Evolutionary conservation across 1,140 invertebrate species (phyloP).

Genomic region (Conopomorpha cramerella): DNA sequence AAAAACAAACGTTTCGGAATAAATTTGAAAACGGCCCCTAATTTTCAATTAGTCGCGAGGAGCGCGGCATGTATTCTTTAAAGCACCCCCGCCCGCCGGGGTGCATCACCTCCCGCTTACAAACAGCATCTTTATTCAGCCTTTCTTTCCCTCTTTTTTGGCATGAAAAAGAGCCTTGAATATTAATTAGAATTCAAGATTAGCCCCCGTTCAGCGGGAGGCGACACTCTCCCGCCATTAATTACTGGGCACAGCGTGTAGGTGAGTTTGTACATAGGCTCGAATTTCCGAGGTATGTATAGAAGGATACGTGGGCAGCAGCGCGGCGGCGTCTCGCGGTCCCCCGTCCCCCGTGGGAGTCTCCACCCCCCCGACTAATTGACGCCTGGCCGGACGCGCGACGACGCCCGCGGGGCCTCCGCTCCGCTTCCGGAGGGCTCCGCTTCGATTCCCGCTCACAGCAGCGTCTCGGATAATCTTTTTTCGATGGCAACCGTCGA

Average conservation of each 20-base stretch:
- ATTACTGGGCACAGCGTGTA: slow-evolving; percentile 45
- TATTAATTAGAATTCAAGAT: slow-evolving; percentile 34
- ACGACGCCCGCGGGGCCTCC: slow-evolving; percentile 31
- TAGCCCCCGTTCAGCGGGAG: slow-evolving; percentile 13
- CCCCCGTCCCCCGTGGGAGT: slow-evolving; percentile 10
- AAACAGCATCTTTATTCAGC: no score
- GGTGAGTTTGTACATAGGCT: slow-evolving; percentile 28
- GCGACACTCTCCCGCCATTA: slow-evolving; percentile 32
- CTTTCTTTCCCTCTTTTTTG: no score
- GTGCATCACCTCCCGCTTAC: no score
- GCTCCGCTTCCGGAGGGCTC: slow-evolving; percentile 33
- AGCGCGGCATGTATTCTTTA: no score
- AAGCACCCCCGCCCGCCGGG: no score
- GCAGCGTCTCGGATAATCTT: slow-evolving; percentile 47
- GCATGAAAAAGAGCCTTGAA: slow-evolving; percentile 27
- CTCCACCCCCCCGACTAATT: slow-evolving; percentile 28
- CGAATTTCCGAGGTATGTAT: slow-evolving; percentile 39
- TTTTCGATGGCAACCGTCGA: slow-evolving; percentile 34
- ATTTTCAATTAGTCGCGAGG: slow-evolving; percentile 28
- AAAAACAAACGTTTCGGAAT: no score
- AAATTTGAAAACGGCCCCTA: slow-evolving; percentile 16
- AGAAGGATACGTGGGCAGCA: slow-evolving; percentile 25
- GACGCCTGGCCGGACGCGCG: slow-evolving; percentile 38
- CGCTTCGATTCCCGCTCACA: slow-evolving; percentile 26
- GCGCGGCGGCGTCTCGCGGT: slow-evolving; percentile 20